Conservation (phyloP, 2,797 vertebrate species). For the Glossophaga mutica region DNA sequence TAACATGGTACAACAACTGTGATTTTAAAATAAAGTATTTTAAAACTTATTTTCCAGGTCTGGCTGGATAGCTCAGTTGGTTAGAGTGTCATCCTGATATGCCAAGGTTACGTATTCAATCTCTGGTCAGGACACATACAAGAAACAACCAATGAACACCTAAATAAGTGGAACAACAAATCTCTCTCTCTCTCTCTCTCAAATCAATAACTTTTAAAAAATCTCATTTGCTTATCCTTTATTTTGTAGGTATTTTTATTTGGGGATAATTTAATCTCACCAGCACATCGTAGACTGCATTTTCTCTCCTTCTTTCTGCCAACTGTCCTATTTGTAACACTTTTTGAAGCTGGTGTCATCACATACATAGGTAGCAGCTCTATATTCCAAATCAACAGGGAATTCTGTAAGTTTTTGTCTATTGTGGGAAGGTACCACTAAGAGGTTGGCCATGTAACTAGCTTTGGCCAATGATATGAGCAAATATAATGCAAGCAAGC, state of each 20-base stretch:
- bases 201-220: too few species aligned
- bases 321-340: background rate
- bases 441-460: background rate
- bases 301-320: background rate
- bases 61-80: too few species aligned
- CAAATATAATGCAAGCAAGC: background rate
- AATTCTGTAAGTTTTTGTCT: background rate
- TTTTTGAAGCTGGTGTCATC: background rate
- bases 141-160: too few species aligned
- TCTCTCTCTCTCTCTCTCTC: too few species aligned
- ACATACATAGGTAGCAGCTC: background rate
- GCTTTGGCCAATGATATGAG: background rate
- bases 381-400: background rate
- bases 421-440: background rate
- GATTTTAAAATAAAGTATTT: background rate
- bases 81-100: too few species aligned
- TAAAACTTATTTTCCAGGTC: background rate
- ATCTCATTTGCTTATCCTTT: background rate
- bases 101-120: too few species aligned
- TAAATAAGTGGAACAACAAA: too few species aligned
- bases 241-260: background rate
- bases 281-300: background rate
- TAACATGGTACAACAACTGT: background rate
- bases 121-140: too few species aligned
- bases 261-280: background rate